Base-by-base conservation (phyloP, 1,140 invertebrate genomes). In the Hydropsyche tenuis region DNA sequence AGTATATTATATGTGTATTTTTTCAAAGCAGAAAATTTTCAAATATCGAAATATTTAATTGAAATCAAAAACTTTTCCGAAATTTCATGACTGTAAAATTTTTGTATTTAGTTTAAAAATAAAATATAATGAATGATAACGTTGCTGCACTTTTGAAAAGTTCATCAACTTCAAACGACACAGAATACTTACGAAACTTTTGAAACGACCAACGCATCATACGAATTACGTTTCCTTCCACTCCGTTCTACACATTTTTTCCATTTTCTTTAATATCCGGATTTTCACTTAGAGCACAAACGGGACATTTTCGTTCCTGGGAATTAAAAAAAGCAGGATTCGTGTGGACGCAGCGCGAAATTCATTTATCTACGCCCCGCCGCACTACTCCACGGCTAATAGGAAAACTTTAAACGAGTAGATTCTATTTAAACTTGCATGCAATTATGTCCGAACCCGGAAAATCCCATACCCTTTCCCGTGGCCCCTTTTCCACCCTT, bases 371-470 rank as follows among this genome's bases (percentile, higher is more conserved):
- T 74, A 74, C 30, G 53, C 69, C 73, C 25, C 48, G 22, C 74
- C 65, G 45, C 75, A 76, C 72, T 73, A 71, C 30, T 37, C 30
- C 30, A 37, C 72, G 69, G 73, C 75, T 77, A 77, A 77, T 74
- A 77, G 75, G 75, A 77, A 77, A 77, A 77, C 75, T 77, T 77
- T 77, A 56, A 77, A 77, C 64, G 73, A 77, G 72, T 74, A 46
- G 73, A 74, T 77, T 74, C 75, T 77, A 77, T 77, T 77, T 77
- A 77, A 77, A 77, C 75, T 77, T 77, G 75, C 73, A 77, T 77
- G 75, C 73, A 77, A 77, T 77, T 77, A 77, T 72, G 51, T 72
- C 56, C 68, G 27, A 69, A 46, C 62, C 25, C 3, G 25, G 37
- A 25, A 11, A 22, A 25, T 42, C 30, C 42, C 51, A 22, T 43